A percentile compares a stretch with the other conserved stretches of the same genome.
phyloP scores from a whole-genome alignment of 2,113 vertebrate genomes.

The Spheniscus mendiculus region DNA sequence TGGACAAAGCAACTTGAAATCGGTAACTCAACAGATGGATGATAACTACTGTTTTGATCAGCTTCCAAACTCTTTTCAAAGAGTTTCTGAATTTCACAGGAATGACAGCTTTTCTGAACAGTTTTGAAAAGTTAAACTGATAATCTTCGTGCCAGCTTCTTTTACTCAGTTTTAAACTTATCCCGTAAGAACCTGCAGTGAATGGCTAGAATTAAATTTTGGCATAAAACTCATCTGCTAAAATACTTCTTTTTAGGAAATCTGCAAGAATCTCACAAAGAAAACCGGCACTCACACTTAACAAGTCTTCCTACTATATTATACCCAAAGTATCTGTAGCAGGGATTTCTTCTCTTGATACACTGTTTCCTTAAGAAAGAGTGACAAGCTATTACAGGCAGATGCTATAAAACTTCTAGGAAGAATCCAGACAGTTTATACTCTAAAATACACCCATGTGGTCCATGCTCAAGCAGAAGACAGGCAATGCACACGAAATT shows the following conservation, averaged over 20 bases:
- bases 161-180: not conserved
- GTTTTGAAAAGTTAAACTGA: not conserved
- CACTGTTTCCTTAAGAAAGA: not conserved
- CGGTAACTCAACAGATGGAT: not conserved
- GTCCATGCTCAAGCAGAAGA: not conserved
- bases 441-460: not conserved
- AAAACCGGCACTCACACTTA: not conserved
- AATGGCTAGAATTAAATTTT: not conserved
- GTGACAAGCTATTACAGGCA: not conserved
- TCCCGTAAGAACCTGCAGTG: not conserved
- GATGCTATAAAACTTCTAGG: not conserved
- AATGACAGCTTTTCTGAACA: not conserved
- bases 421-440: not conserved
- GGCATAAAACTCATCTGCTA: not conserved
- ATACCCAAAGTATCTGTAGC: not conserved
- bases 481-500: fast-evolving
- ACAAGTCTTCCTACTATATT: not conserved
- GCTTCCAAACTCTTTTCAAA: not conserved
- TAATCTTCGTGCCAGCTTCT: not conserved
- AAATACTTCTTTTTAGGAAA: not conserved
- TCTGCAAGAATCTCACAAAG: not conserved
- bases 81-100: not conserved
- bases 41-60: not conserved
- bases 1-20: not conserved
- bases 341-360: not conserved